Conservation (phyloP, 1,140 invertebrate species). For the Dendrolimus punctatus region DNA sequence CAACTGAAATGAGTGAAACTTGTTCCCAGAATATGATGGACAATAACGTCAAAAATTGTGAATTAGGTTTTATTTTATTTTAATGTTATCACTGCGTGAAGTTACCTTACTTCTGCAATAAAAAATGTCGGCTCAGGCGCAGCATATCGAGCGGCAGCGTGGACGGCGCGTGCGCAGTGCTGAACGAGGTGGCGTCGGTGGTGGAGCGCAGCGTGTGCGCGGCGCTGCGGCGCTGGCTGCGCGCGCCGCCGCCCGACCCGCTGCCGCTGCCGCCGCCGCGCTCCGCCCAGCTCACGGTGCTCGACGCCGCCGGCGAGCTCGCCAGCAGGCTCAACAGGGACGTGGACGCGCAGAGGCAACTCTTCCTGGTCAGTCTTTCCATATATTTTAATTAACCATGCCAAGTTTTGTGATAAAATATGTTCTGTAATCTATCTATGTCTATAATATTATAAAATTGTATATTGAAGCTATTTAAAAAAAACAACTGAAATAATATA, state of each 20-base stretch:
- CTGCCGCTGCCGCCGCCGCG: slow-evolving; percentile 85
- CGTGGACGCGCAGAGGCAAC: slow-evolving; percentile 80
- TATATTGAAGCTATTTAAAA: too few relatives aligned
- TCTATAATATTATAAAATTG: too few relatives aligned
- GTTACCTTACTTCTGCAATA: too few relatives aligned
- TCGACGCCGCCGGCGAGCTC: slow-evolving; percentile 80
- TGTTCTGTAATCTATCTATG: too few relatives aligned
- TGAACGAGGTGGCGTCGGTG: slow-evolving; percentile 93
- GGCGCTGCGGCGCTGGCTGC: slow-evolving; percentile 82
- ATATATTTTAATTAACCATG: neutral
- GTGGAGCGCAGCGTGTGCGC: slow-evolving; percentile 91
- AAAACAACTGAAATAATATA: too few relatives aligned
- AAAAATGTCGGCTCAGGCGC: slow-evolving; percentile 60
- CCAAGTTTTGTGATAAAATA: too few relatives aligned
- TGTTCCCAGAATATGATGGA: too few relatives aligned
- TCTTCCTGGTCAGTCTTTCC: slow-evolving; percentile 77
- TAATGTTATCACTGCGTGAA: too few relatives aligned
- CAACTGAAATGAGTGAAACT: too few relatives aligned
- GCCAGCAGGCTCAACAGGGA: slow-evolving; percentile 81
- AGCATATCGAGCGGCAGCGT: slow-evolving; percentile 91
- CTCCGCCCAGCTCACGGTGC: slow-evolving; percentile 83
- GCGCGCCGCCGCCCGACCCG: slow-evolving; percentile 90
- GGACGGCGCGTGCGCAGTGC: slow-evolving; percentile 96
- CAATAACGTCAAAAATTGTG: too few relatives aligned
- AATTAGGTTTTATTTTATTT: too few relatives aligned